A percentile compares a stretch with the other conserved stretches of the same genome.
These are phyloP conservation scores for Cryptus armator DNA, from an alignment of 2,888 invertebrate species.

Conservation along the genomic window DNA sequence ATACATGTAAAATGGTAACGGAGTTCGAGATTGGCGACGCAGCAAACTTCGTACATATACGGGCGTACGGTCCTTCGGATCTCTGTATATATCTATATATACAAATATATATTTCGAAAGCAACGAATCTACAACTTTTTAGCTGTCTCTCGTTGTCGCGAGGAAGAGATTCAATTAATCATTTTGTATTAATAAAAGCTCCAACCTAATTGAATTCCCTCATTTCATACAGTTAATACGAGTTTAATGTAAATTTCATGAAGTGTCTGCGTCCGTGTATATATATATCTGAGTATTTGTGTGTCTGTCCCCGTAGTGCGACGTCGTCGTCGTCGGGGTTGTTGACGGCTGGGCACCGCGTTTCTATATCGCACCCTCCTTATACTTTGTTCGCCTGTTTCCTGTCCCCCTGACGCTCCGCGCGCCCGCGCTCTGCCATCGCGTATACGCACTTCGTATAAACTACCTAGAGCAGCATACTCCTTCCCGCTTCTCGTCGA, in stretches of 20 bases:
- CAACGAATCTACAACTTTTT: conserved; percentile 30
- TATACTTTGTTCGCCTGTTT: conserved; percentile 65
- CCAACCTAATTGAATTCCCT: conserved; percentile 81
- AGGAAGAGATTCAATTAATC: conserved; percentile 82
- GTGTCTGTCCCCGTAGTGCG: conserved; percentile 29
- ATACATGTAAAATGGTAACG: conserved; percentile 8
- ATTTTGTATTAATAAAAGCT: conserved; percentile 83
- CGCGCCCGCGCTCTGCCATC: conserved; percentile 29
- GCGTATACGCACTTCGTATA: conserved; percentile 49
- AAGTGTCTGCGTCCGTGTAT: conserved; percentile 71
- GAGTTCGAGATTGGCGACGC: conserved; percentile 21
- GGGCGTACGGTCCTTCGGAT: conserved; percentile 19
- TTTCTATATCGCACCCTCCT: conserved; percentile 63
- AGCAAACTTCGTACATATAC: conserved; percentile 36
- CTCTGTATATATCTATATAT: neutral
- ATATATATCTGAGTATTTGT: conserved; percentile 12
- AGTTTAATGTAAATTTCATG: conserved; percentile 83
- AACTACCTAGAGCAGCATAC: conserved; percentile 34
- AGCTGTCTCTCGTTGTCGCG: conserved; percentile 35
- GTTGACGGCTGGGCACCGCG: conserved; percentile 38
- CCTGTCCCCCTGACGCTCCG: conserved; percentile 55
- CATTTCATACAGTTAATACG: conserved; percentile 82
- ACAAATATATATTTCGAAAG: conserved; percentile 13
- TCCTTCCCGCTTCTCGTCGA: conserved; percentile 54
- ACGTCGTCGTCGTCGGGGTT: conserved; percentile 12